A percentile compares a stretch with the other conserved stretches of the same genome.
These are phyloP conservation scores for Troglohyphantes excavatus DNA, from an alignment of 2,888 invertebrate genomes.

Conservation along the genomic window DNA sequence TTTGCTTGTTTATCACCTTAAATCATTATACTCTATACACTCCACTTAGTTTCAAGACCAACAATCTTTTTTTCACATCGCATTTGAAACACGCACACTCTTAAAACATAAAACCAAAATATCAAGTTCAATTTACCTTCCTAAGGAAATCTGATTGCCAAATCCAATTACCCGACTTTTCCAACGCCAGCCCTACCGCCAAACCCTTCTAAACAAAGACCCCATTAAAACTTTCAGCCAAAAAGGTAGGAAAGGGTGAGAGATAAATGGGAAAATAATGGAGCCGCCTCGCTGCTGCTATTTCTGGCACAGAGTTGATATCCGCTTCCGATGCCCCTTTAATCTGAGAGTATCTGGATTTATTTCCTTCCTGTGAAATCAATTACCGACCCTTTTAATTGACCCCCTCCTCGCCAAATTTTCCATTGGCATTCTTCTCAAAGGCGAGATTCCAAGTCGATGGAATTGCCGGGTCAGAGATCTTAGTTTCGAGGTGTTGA, in stretches of 20 bases:
- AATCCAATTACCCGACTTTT: constrained; percentile 25
- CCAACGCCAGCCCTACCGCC: not conserved
- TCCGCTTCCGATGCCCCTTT: not conserved
- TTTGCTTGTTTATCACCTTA: too few species aligned
- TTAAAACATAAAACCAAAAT: too few species aligned
- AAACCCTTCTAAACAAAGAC: constrained; percentile 3
- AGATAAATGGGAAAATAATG: constrained; percentile 49
- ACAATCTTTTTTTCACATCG: too few species aligned
- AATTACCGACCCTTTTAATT: constrained; percentile 55
- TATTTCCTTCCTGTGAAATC: constrained; percentile 25
- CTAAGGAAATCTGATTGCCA: not conserved
- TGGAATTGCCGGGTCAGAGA: not conserved
- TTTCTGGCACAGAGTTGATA: not conserved
- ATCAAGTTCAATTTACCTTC: not conserved
- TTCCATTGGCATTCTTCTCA: not conserved
- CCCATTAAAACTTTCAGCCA: constrained; percentile 18
- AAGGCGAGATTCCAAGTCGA: too few species aligned
- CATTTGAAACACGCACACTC: too few species aligned
- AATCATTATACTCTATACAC: too few species aligned
- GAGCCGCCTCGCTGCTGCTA: not conserved
- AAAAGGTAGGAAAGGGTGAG: not conserved
- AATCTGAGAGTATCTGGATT: constrained; percentile 35
- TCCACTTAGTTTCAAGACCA: too few species aligned
- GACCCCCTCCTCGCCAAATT: constrained; percentile 15
- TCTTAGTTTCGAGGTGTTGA: not conserved